phyloP scores from a whole-genome alignment of 2,797 vertebrate species.

The Gallirallus australis region DNA sequence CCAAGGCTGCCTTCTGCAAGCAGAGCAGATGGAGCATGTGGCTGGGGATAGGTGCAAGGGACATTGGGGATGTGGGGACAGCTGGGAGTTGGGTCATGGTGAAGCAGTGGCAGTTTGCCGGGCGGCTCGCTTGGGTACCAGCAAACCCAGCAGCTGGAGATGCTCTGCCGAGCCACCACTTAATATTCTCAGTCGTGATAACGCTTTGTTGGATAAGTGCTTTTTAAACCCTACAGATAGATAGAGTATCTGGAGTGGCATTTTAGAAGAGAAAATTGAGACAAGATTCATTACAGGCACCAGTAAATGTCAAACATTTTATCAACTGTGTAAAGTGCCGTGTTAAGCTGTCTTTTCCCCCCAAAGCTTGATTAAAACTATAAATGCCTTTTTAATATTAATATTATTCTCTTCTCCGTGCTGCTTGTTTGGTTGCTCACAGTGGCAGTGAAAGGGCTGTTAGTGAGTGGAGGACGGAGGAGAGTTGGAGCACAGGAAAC shows the following conservation, averaged over 20 bases:
- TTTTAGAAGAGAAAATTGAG: slow-evolving; percentile 71
- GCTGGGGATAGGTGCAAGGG: fast-evolving
- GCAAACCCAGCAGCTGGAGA: neutral
- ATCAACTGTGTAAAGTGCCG: slow-evolving; percentile 63
- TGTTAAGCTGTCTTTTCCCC: slow-evolving; percentile 63
- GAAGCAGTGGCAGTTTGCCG: neutral
- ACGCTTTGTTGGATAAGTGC: slow-evolving; percentile 62
- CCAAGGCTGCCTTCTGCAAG: too few species aligned
- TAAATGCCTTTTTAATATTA: slow-evolving; percentile 70
- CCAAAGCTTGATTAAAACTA: slow-evolving; percentile 74
- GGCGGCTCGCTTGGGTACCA: neutral
- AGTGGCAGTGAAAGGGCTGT: neutral
- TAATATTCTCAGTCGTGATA: slow-evolving; percentile 36
- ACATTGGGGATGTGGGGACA: fast-evolving
- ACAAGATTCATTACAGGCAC: slow-evolving; percentile 66
- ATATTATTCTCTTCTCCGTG: slow-evolving; percentile 13
- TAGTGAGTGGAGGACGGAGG: neutral
- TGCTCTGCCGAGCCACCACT: neutral
- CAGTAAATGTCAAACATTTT: slow-evolving; percentile 78
- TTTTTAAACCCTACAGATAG: slow-evolving; percentile 65
- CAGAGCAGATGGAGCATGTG: too few species aligned
- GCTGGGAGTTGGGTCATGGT: neutral
- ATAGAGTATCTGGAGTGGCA: slow-evolving; percentile 71
- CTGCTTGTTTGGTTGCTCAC: slow-evolving; percentile 14
- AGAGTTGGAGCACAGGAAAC: fast-evolving